Base-by-base conservation (phyloP, 2,797 vertebrate species). In the Eutrigla gurnardus region DNA sequence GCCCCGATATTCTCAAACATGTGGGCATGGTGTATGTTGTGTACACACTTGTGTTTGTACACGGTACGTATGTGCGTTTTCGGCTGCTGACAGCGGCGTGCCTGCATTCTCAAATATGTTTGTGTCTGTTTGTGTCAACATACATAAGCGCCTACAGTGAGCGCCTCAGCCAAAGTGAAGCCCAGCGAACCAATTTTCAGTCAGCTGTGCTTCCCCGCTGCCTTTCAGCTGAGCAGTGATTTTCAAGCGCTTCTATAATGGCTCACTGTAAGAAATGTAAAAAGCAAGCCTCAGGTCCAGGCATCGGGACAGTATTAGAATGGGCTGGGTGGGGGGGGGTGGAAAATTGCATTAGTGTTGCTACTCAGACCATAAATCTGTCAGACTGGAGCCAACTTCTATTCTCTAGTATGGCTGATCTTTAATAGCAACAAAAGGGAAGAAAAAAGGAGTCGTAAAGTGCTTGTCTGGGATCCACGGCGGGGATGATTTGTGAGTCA, bases 141-240 rank as follows among this genome's bases (percentile, higher is more conserved):
- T 72, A 69, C 75, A 82, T 71, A 82, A 90, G 81, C 62, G 79
- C 72, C 80, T 40, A 62, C 74, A 65, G 79, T 52, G 81, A 80
- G 81, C 55, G 70, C 68, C 72, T 65, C 60, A 10, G 77, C n/a
- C 6, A 47, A 80, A 78, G 85, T 36, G 75, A 86, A 71, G 73
- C 84, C 49, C 65, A 87, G 77, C 73, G 46, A 88, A 73, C 76
- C 82, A 77, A 86, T 88, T 90, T 88, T 81, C 81, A 82, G 71
- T 70, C 65, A 12, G 67, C 75, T 86, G 82, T 32, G 78, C 80
- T 71, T 81, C 70, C 84, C 80, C 3, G 42, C 90, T 57, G 80
- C 75, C 83, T 86, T 81, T 86, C 86, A 63, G 80, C 88, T 63
- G 79, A 87, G 78, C 74, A 46, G 75, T 82, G 87, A 88, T 86